Evolutionary conservation across 2,797 vertebrate species (phyloP), one percentile per base, ranked within the genome.

Genomic region (Aeoliscus strigatus): DNA sequence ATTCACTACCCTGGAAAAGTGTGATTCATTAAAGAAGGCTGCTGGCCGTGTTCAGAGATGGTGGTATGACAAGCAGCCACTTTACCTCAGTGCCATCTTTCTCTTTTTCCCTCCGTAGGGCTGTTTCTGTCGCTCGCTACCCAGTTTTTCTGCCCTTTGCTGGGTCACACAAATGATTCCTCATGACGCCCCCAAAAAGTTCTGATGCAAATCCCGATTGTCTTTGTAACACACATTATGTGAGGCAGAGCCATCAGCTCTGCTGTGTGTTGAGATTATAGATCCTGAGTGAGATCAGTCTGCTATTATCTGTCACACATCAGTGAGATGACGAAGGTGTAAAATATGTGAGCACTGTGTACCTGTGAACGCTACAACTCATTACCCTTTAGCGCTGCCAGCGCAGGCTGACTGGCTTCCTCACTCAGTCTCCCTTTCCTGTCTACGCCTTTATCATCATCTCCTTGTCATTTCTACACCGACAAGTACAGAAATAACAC

Each of bases 361-460:
- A 79, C 75, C 82, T 83, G 82, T 80, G 80, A 83, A 80, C 15
- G 62, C 62, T 75, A 41, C 53, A 76, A 77, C 75, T 79, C 73
- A 76, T 77, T 77, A 71, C 47, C 69, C 69, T 77, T 66, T 51
- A 77, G 77, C 70, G 70, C 66, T 67, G 68, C 64, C 66, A 66
- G 59, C 53, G 34, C 60, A 57, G 12, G 16, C 52, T 57, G 54
- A 55, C 43, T 48, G 41, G 31, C 51, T 54, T 48, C 25, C 30
- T 30, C 50, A 11, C 30, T 21, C 37, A 21, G 17, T 40, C 27
- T 49, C 31, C 12, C 4, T 48, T 13, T 56, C 18, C 47, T n/a
- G 9, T 67, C 39, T 43, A 21, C 21, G 12, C 57, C 57, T 56
- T 52, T 60, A 14, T 60, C 33, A 39, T 59, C 36, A 13, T 56